A percentile compares a stretch with the other conserved stretches of the same genome.
phyloP scores from a whole-genome alignment of 2,888 invertebrate species.

The Leptarthrus brevirostris region DNA sequence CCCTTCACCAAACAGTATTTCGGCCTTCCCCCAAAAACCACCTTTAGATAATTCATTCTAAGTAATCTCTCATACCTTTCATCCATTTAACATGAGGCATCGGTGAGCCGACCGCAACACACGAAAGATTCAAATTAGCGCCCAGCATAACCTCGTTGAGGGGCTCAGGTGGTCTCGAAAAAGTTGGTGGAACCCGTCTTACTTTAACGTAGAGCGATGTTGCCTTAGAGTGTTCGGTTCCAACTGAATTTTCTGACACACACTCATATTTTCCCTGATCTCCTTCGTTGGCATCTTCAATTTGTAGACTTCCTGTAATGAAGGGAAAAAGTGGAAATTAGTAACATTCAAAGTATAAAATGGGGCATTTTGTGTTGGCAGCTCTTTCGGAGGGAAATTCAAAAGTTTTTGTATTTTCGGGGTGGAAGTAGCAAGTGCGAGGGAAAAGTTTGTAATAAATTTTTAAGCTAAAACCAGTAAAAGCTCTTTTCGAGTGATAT shows the following conservation, averaged over 20 bases:
- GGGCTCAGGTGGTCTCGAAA: slow-evolving; percentile 90
- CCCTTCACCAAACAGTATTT: neutral
- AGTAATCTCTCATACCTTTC: slow-evolving; percentile 70
- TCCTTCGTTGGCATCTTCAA: slow-evolving; percentile 87
- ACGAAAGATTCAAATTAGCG: slow-evolving; percentile 90
- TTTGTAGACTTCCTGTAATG: slow-evolving; percentile 74
- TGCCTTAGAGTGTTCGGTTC: slow-evolving; percentile 91
- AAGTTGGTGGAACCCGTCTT: slow-evolving; percentile 93
- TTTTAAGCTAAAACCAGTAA: slow-evolving; percentile 22
- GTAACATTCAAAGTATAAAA: slow-evolving; percentile 32
- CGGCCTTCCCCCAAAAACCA: neutral
- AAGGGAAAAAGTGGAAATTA: slow-evolving; percentile 48
- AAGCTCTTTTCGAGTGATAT: slow-evolving; percentile 7
- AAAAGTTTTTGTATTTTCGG: slow-evolving; percentile 26
- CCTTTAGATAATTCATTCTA: slow-evolving; percentile 23
- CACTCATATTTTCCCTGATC: slow-evolving; percentile 98
- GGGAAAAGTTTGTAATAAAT: slow-evolving; percentile 35
- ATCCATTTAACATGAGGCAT: slow-evolving; percentile 98
- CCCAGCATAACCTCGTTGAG: slow-evolving; percentile 92
- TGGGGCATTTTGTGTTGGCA: neutral
- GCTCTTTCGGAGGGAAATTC: slow-evolving; percentile 11
- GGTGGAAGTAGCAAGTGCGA: slow-evolving; percentile 1
- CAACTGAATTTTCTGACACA: slow-evolving; percentile 92
- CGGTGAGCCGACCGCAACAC: slow-evolving; percentile 97
- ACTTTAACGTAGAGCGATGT: slow-evolving; percentile 95